A percentile compares a stretch with the other conserved stretches of the same genome.
Evolutionary conservation across 2,113 vertebrate species (phyloP).

Genomic region (Carollia perspicillata): DNA sequence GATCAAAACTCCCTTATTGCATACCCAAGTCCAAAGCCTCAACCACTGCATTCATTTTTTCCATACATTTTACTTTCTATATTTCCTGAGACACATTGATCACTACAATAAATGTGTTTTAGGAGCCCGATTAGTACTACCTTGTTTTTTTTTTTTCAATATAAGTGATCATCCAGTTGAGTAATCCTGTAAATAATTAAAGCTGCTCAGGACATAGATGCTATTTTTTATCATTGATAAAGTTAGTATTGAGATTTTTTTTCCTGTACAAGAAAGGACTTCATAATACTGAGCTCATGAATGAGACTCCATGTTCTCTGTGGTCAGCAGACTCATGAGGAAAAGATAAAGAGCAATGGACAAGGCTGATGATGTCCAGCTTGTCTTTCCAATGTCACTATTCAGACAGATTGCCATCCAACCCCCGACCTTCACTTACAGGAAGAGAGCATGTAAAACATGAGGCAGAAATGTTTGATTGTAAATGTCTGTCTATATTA

Average conservation of each 20-base stretch:
- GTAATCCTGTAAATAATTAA: not conserved
- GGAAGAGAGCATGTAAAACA: not conserved
- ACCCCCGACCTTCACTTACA: not conserved
- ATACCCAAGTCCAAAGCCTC: not conserved
- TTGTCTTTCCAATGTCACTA: not conserved
- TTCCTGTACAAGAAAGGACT: not conserved
- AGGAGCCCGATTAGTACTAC: not conserved
- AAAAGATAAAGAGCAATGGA: not conserved
- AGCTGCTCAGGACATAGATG: not conserved
- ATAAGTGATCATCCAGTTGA: not conserved
- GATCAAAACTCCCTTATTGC: not conserved
- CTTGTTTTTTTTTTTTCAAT: not conserved
- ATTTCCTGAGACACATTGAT: not conserved
- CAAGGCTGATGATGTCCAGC: not conserved
- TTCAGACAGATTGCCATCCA: not conserved
- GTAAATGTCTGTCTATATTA: not conserved
- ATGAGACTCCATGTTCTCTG: rapidly evolving
- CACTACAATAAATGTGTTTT: not conserved
- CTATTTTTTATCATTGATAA: not conserved
- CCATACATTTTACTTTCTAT: not conserved
- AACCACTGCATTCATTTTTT: not conserved
- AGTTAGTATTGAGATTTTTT: not conserved
- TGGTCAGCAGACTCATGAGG: not conserved
- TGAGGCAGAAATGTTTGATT: not conserved
- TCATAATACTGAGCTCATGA: not conserved